Evolutionary conservation across 2,113 vertebrate genomes (phyloP).

Genomic region (Gracilinanus agilis): DNA sequence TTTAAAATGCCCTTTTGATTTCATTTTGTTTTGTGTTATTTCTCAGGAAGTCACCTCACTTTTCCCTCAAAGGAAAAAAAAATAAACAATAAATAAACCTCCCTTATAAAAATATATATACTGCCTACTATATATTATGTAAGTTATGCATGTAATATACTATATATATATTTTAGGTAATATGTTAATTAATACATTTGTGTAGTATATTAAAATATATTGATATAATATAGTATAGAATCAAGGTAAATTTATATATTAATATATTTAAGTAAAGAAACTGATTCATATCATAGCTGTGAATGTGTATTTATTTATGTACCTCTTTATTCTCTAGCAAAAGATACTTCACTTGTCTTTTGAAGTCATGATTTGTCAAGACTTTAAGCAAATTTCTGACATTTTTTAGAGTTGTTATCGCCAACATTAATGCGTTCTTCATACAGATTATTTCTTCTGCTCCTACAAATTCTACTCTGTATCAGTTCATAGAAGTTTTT

Average conservation of each 20-base stretch:
- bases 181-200: no score
- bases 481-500: neutral
- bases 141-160: no score
- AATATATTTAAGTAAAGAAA: neutral
- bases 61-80: neutral
- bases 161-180: no score
- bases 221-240: no score
- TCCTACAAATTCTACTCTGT: neutral
- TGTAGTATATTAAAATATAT: no score
- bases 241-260: neutral
- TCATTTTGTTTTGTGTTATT: neutral
- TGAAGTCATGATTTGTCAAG: neutral
- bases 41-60: neutral
- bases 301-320: neutral
- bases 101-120: neutral
- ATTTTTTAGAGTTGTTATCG: neutral
- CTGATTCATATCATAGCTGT: neutral
- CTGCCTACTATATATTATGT: no score
- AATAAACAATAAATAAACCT: neutral
- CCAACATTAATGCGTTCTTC: neutral
- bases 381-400: neutral
- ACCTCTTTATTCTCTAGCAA: neutral
- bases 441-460: neutral
- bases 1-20: neutral
- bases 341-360: neutral